Base-by-base conservation (phyloP, 2,888 invertebrate species). In the Adineta ricciae region DNA sequence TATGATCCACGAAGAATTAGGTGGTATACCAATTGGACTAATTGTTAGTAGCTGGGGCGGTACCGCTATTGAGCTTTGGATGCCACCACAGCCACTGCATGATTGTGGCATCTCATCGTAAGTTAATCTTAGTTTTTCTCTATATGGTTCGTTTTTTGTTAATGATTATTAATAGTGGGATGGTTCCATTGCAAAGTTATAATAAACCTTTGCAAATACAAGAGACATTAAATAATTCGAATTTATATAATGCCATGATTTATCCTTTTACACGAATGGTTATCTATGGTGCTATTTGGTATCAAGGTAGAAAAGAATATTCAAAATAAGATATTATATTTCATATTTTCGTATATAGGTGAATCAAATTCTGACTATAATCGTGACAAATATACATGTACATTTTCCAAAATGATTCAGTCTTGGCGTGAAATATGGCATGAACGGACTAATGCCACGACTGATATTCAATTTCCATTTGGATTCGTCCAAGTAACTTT, bases 161-260 rank as follows among this genome's bases (percentile, higher is more conserved):
- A 19, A 19, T 50, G 5, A 19, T 19, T 7, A 3, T 50, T 50
- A 50, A 19, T 19, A 50, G 19, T 50, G 50, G 19, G 19, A 50
- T 50, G 2, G 19, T 50, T 9, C 50, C 50, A 50, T 50, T 50
- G 19, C 16, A 50, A 50, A 19, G 16, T 50, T 50, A 50, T 50
- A 50, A 50, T 50, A 50, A 50, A 50, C 50, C 50, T 7, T 50
- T 50, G 50, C 3, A 50, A 50, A 19, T 50, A 19, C 50, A 50
- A 50, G 50, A 50, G 27, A 64, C n/a, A 64, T n/a, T 64, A 64
- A 64, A 32, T 9, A 41, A 85, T 72, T 83, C 84, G 9, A 86
- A 86, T 14, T 86, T 90, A 27, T 90, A 89, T 89, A 89, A 90
- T 87, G 88, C 89, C 7, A 89, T 90, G 90, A 87, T 90, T 49